Evolutionary conservation across 1,140 invertebrate species (phyloP).

Genomic region (Tetraneura akinire): DNA sequence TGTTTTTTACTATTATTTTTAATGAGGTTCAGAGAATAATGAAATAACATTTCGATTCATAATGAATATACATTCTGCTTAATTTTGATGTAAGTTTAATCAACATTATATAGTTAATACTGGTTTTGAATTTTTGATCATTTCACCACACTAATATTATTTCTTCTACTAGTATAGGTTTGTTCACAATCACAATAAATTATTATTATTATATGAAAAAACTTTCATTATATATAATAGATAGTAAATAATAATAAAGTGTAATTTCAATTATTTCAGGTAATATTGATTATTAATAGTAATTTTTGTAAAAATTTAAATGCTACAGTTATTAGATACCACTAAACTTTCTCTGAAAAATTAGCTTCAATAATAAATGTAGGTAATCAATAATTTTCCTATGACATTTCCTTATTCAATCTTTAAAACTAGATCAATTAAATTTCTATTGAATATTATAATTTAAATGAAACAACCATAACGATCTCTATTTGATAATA

Average conservation of each 20-base stretch:
- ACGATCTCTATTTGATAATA: not conserved
- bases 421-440: not conserved
- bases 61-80: not conserved
- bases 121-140: too few species aligned
- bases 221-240: not conserved
- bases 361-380: not conserved
- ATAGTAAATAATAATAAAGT: not conserved
- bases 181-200: not conserved
- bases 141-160: not conserved
- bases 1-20: not conserved
- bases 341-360: not conserved
- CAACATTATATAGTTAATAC: not conserved
- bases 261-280: not conserved
- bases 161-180: not conserved
- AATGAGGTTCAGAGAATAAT: not conserved
- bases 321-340: too few species aligned
- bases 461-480: conserved; percentile 20
- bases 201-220: not conserved
- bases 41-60: not conserved
- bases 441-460: not conserved
- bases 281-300: not conserved
- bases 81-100: not conserved
- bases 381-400: not conserved
- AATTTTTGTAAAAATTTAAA: too few species aligned
- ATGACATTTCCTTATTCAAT: not conserved